Evolutionary conservation across 2,888 invertebrate genomes (phyloP), one percentile per base, ranked within the genome.

Genomic region (Trichacis sp.): DNA sequence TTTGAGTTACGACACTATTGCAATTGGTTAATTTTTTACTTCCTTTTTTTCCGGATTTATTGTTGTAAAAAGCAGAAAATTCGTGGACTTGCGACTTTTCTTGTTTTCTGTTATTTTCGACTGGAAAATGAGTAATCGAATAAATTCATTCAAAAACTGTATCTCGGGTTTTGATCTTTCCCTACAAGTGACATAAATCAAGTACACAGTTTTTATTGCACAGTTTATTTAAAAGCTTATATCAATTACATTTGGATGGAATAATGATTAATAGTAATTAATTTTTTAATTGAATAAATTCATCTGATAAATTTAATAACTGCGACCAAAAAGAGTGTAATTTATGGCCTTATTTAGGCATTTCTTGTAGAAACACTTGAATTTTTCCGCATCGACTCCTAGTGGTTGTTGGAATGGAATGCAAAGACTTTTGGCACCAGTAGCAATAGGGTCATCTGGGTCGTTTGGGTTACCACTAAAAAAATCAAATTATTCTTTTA

Each of bases 351-450:
- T 91, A 56, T 88, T 89, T 18, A 85, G 88, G 86, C 99, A 99
- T 54, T 86, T 87, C 0, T 96, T 95, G 85, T 96, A 90, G 74
- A 99, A 93, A 84, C 99, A 99, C 73, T 90, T 91, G 68, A 93
- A 89, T 1, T 84, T 81, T 8, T 87, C 80, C 4, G 87, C 81
- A 42, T 93, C 87, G 1, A 89, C 87, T 29, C 78, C 75, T 46
- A 82, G 83, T 2, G 90, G 90, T 78, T 96, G 98, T 48, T 94
- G 89, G 84, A 98, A 93, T 1, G 99, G 99, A 78, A 98, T 95
- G 84, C 99, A 99, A n/a, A 99, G 88, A 6, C 96, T 92, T 86
- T 99, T 99, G 5, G 99, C 99, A 38, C 99, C 99, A n/a, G n/a
- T n/a, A 17, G 93, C 94, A 59, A 94, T 95, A 52, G 91, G 88